Percentiles rank a stretch among this genome's conserved stretches.
Conservation (phyloP, 2,797 vertebrate species). For the Rhinichthys osculus region DNA sequence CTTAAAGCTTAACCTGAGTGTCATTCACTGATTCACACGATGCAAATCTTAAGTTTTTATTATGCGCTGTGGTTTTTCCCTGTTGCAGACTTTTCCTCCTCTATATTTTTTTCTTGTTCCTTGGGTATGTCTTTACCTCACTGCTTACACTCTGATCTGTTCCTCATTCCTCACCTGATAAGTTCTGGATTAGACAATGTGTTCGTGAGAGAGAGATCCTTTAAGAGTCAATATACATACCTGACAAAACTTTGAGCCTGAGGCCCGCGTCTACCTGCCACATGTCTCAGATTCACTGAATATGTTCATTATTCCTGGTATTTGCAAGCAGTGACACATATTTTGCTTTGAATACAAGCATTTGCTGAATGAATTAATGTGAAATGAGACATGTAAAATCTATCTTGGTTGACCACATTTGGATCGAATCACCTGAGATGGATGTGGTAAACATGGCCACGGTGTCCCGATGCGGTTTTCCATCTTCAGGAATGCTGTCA, state of each 20-base stretch:
- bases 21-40: not conserved
- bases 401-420: slow-evolving; percentile 6
- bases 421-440: not conserved
- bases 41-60: not conserved
- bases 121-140: not conserved
- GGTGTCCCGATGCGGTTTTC: slow-evolving; percentile 80
- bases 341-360: too few species aligned
- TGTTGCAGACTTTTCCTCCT: not conserved
- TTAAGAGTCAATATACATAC: not conserved
- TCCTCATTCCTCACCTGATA: slow-evolving; percentile 24
- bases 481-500: slow-evolving; percentile 78
- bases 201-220: not conserved
- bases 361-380: not conserved
- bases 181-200: slow-evolving; percentile 9
- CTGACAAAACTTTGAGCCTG: not conserved
- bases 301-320: not conserved
- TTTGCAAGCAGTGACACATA: not conserved
- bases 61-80: not conserved
- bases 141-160: slow-evolving; percentile 14
- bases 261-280: not conserved
- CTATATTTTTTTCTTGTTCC: not conserved
- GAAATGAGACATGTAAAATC: not conserved
- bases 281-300: not conserved
- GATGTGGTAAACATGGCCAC: slow-evolving; percentile 10
- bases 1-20: not conserved